Conservation (phyloP, 53 echinoderm and acorn worm genomes). For the Antedon mediterranea region DNA sequence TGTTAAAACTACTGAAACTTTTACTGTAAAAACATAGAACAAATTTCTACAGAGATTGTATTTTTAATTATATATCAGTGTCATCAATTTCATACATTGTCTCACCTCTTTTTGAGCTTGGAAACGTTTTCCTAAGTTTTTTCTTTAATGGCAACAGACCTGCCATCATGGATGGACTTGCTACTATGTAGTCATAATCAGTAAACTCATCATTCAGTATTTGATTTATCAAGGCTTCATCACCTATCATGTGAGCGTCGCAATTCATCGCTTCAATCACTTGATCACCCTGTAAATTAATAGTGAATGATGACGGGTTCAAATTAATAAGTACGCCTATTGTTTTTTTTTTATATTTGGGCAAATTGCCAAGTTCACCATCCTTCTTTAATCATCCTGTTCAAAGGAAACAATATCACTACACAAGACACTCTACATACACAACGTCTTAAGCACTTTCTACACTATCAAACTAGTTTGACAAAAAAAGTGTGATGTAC, state of each 20-base stretch:
- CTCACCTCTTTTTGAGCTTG: constrained; percentile 61
- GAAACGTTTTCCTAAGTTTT: constrained; percentile 34
- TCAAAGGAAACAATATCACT: background rate
- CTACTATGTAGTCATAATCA: constrained; percentile 40
- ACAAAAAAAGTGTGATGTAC: no score
- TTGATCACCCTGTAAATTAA: background rate
- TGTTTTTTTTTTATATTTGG: background rate
- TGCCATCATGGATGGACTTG: constrained; percentile 35
- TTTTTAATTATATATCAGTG: no score
- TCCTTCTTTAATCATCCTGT: background rate
- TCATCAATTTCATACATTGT: no score
- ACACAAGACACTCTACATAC: no score
- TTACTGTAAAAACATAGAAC: no score
- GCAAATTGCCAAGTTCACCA: background rate
- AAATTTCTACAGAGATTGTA: no score
- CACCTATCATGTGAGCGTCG: constrained; percentile 33
- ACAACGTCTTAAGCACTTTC: no score
- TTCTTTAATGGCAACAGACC: constrained; percentile 31
- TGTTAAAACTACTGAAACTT: no score
- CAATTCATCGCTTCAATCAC: constrained; percentile 22
- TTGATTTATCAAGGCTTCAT: constrained; percentile 5
- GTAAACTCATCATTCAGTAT: constrained; percentile 8
- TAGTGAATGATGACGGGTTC: background rate
- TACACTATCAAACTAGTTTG: no score
- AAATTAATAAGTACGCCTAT: no score